phyloP scores from a whole-genome alignment of 2,113 vertebrate species.

The Sporophila hypoxantha region DNA sequence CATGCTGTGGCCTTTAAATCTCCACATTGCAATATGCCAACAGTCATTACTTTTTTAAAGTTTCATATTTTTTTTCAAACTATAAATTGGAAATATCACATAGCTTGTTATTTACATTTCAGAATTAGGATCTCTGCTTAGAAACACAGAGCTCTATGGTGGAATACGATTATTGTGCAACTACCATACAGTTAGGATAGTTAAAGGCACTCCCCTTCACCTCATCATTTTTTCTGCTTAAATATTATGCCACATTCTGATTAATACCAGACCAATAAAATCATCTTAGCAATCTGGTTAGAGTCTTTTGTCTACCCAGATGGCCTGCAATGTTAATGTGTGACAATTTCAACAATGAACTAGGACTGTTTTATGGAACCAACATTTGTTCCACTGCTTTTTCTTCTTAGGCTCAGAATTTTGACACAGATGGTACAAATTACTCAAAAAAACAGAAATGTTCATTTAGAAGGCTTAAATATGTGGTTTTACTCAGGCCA shows the following conservation, averaged over 20 bases:
- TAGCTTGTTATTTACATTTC: slow-evolving; percentile 63
- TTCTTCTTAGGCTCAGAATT: slow-evolving; percentile 80
- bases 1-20: slow-evolving; percentile 66
- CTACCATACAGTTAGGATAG: slow-evolving; percentile 38
- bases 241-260: slow-evolving; percentile 81
- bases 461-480: slow-evolving; percentile 85
- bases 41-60: slow-evolving; percentile 33
- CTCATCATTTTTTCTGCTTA: slow-evolving; percentile 77
- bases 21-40: slow-evolving; percentile 20
- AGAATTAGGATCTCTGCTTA: slow-evolving; percentile 19
- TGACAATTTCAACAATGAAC: slow-evolving; percentile 86
- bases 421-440: slow-evolving; percentile 87
- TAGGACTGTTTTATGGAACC: slow-evolving; percentile 84
- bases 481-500: slow-evolving; percentile 80
- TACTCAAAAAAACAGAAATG: slow-evolving; percentile 82
- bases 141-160: not conserved
- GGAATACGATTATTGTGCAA: slow-evolving; percentile 34
- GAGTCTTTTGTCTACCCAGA: slow-evolving; percentile 84
- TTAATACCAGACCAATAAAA: slow-evolving; percentile 84
- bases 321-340: slow-evolving; percentile 84
- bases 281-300: slow-evolving; percentile 79
- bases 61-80: slow-evolving; percentile 59
- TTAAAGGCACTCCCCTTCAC: slow-evolving; percentile 68
- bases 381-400: slow-evolving; percentile 84
- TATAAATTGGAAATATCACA: slow-evolving; percentile 55